Evolutionary conservation across 2,888 invertebrate species (phyloP).

Genomic region (Hymenopus coronatus): DNA sequence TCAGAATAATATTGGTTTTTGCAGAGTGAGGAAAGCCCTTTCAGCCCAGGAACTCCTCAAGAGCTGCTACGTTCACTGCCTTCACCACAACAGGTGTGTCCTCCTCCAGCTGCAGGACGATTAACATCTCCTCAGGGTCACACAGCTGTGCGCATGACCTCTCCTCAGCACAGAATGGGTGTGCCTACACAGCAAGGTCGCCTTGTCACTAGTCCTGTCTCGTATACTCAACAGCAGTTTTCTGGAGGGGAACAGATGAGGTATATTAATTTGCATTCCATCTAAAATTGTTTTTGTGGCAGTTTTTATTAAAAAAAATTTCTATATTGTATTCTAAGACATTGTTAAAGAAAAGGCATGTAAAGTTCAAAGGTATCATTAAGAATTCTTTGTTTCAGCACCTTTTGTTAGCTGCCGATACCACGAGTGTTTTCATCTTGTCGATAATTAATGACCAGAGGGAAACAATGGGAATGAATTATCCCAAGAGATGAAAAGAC

Average conservation of each 20-base stretch:
- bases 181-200: slow-evolving; percentile 32
- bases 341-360: no score
- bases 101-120: slow-evolving; percentile 49
- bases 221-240: slow-evolving; percentile 19
- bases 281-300: no score
- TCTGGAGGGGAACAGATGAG: slow-evolving; percentile 35
- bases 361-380: no score
- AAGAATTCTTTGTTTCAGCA: no score
- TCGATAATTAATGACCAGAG: no score
- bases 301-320: not conserved
- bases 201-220: slow-evolving; percentile 24
- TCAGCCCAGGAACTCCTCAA: slow-evolving; percentile 52
- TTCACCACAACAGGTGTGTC: slow-evolving; percentile 35
- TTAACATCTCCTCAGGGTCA: slow-evolving; percentile 35
- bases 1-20: not conserved
- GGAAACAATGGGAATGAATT: no score
- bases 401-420: no score
- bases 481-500: no score
- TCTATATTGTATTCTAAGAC: no score
- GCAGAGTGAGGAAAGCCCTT: slow-evolving; percentile 55
- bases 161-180: slow-evolving; percentile 58
- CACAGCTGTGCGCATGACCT: slow-evolving; percentile 54
- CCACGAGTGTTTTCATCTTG: no score
- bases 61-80: slow-evolving; percentile 35
- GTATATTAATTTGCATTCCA: slow-evolving; percentile 15